Base-by-base conservation (phyloP, 2,888 invertebrate genomes). In the Drosophila neoperkinsi region DNA sequence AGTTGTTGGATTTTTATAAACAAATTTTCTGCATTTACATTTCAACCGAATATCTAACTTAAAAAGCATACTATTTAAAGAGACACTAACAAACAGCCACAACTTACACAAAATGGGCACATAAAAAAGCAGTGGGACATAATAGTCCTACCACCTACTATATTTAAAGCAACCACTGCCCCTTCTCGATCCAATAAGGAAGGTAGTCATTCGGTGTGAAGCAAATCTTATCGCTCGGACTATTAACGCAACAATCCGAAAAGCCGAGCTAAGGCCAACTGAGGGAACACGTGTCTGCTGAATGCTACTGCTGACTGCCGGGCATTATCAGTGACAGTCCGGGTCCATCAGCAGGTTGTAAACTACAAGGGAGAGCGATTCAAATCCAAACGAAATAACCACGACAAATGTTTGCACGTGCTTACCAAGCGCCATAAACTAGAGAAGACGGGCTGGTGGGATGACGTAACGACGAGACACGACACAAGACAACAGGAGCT, bases 351-450 rank as follows among this genome's bases (percentile, higher is more conserved):
- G 75, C 73, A 73, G 86, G 88, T 69, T 86, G 89, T 85, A 85
- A 85, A 86, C 88, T 85, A 85, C 79, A 71, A 59, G 65, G 68
- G 50, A 53, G 64, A 61, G 61, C 88, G 88, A 88, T 85, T 86
- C 86, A 88, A 88, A 85, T 85, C 88, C 85, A 79, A 85, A 86
- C 84, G 81, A 86, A 88, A 88, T 86, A 88, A 79, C 85, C 88
- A 85, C 85, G 88, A 85, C 88, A 85, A 85, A 85, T 85, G 85
- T 78, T 88, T 84, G 85, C 89, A 85, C 85, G 88, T 85, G 86
- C 88, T 85, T 88, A 88, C 88, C 85, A 77, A 75, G 72, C 58
- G 63, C 77, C 81, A 88, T 85, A 85, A 85, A 86, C 79, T 77
- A 86, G 70, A 71, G 50, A 9, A 34, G 41, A 11, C 30, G 57